Evolutionary conservation across 37 sponge, comb jelly and placozoan genomes (phyloP), one percentile per base, ranked within the genome.

Genomic region (Axinella damicornis): DNA sequence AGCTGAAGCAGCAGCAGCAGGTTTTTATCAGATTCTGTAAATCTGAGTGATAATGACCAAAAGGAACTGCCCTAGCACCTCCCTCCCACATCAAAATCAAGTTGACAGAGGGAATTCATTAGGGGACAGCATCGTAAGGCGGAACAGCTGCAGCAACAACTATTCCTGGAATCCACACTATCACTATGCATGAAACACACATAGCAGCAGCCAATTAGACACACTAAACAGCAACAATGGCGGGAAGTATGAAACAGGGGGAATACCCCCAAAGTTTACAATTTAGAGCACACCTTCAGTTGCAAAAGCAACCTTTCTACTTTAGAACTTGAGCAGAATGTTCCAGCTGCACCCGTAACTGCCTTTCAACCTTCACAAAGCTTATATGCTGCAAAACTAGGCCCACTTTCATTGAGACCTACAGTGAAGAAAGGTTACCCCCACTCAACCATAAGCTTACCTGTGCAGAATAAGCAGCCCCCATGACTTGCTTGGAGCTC

Each of bases 211-310:
- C 24, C 36, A 71, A 30, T 46, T 46, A 46, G 46, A 41, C 64
- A 36, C 63, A 38, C 32, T 63, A 77, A 57, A 77, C 31, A 58
- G 24, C 25, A 35, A 62, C 59, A 39, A 25, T 64, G 57, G 81
- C 70, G 59, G 81, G 81, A 69, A 54, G 21, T 81, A 69, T 69
- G 81, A 83, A 60, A 20, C 32, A 83, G 27, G 65, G 84, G 84
- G 75, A 62, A 11, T 18, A 39, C 25, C 65, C 74, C 73, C 67
- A 56, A 9, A 56, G 14, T 57, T 0, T 66, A 55, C 70, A 63
- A 66, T 72, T 32, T 83, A 65, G 28, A 66, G 84, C 84, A 74
- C 84, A 83, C 84, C 81, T n/a, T 24, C 6, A 12, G 46, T n/a
- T 12, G 46, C 46, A 46, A 46, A 9, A 4, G 4, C 6, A 25